Percentiles rank a stretch among this genome's conserved stretches.
Conservation (phyloP, 2,797 vertebrate species). For the Corythornis leucogaster region DNA sequence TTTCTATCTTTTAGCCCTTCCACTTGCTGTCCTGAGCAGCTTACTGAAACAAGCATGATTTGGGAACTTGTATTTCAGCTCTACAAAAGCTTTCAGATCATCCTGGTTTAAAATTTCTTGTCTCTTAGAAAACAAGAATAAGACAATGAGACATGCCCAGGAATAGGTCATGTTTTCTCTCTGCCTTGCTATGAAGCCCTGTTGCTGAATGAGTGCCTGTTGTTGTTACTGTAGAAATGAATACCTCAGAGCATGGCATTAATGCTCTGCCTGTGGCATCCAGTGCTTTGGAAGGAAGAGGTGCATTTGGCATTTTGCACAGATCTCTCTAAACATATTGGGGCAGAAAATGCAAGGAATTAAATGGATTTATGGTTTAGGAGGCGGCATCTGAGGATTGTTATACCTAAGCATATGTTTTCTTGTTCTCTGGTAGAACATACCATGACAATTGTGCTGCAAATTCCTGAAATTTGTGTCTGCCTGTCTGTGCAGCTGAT, state of each 20-base stretch:
- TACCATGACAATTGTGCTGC: not conserved
- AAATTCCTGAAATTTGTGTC: not conserved
- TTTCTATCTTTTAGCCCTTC: not conserved
- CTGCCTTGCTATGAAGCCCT: not conserved
- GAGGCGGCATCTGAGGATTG: not conserved
- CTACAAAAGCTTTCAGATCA: not conserved
- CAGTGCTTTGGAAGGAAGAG: not conserved
- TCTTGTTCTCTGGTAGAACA: constrained; percentile 1
- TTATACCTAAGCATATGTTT: constrained; percentile 20
- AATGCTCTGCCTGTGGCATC: not conserved
- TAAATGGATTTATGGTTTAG: not conserved
- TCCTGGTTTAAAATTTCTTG: not conserved
- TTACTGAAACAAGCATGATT: not conserved
- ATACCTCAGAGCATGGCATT: not conserved
- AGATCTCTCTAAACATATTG: not conserved
- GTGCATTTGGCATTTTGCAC: not conserved
- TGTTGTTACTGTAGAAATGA: not conserved
- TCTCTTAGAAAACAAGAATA: not conserved
- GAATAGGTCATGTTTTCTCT: not conserved
- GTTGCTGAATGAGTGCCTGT: not conserved
- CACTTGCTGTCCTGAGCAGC: not conserved
- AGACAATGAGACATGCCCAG: not conserved
- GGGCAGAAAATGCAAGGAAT: not conserved
- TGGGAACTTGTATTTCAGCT: not conserved
- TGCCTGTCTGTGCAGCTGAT: constrained; percentile 51